These are phyloP conservation scores for Melipona bicolor DNA, from an alignment of 2,888 invertebrate genomes.

Conservation along the genomic window DNA sequence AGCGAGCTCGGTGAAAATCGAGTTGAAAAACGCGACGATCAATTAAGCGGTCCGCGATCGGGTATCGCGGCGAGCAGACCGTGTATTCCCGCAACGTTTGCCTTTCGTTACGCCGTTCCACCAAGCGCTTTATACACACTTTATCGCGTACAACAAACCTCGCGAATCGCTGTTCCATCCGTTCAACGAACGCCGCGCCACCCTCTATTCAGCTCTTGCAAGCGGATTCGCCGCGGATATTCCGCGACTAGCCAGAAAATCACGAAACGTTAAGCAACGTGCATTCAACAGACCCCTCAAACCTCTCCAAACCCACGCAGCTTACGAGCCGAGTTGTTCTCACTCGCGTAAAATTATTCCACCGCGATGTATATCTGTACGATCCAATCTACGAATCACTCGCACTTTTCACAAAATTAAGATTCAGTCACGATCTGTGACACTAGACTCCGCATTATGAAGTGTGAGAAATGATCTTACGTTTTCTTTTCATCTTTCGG, in stretches of 20 bases:
- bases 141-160: constrained; percentile 20
- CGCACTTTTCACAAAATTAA: too few relatives aligned
- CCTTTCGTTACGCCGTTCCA: constrained; percentile 10
- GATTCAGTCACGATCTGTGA: too few relatives aligned
- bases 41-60: constrained; percentile 32
- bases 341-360: constrained; percentile 8
- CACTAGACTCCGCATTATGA: too few relatives aligned
- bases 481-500: too few relatives aligned
- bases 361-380: not conserved
- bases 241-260: constrained; percentile 32
- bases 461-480: too few relatives aligned
- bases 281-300: constrained; percentile 1
- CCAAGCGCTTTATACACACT: constrained; percentile 4
- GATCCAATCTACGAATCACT: too few relatives aligned
- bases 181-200: not conserved
- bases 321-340: not conserved
- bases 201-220: not conserved
- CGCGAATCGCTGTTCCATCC: constrained; percentile 8
- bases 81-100: constrained; percentile 3
- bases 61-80: constrained; percentile 22
- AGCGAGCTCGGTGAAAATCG: not conserved
- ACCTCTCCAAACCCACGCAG: not conserved
- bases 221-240: constrained; percentile 14
- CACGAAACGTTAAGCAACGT: constrained; percentile 14
- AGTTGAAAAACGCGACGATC: constrained; percentile 21